Conservation (phyloP, 1,140 invertebrate species). For the Octopus sinensis region DNA sequence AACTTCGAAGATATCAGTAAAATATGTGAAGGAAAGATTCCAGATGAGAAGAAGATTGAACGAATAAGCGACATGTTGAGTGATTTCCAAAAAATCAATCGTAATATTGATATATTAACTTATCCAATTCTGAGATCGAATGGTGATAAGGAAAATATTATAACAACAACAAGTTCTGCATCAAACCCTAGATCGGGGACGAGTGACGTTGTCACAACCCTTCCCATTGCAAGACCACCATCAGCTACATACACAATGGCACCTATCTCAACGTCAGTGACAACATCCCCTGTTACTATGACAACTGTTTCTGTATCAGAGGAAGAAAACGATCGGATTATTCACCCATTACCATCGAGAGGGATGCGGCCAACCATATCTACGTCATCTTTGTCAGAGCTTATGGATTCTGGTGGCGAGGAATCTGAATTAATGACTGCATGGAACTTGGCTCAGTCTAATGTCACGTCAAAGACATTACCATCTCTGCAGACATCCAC, state of each 20-base stretch:
- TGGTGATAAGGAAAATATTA: not conserved
- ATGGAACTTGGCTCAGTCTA: conserved; percentile 1
- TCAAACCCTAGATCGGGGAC: not conserved
- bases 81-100: not conserved
- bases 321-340: conserved; percentile 21
- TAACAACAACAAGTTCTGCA: not conserved
- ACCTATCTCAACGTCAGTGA: not conserved
- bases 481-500: not conserved
- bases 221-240: not conserved
- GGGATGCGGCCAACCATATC: conserved; percentile 10
- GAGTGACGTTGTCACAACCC: not conserved
- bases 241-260: not conserved
- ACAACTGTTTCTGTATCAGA: conserved; percentile 14
- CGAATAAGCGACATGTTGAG: conserved; percentile 1
- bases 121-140: conserved; percentile 1
- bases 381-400: not conserved
- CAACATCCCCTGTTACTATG: not conserved
- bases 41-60: conserved; percentile 6
- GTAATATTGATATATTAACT: not conserved
- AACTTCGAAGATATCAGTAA: conserved; percentile 51
- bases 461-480: not conserved
- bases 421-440: conserved; percentile 8
- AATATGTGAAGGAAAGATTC: conserved; percentile 23
- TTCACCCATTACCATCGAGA: not conserved
- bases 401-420: not conserved